phyloP scores from a whole-genome alignment of 2,797 vertebrate species.

The Yasuhikotakia modesta region DNA sequence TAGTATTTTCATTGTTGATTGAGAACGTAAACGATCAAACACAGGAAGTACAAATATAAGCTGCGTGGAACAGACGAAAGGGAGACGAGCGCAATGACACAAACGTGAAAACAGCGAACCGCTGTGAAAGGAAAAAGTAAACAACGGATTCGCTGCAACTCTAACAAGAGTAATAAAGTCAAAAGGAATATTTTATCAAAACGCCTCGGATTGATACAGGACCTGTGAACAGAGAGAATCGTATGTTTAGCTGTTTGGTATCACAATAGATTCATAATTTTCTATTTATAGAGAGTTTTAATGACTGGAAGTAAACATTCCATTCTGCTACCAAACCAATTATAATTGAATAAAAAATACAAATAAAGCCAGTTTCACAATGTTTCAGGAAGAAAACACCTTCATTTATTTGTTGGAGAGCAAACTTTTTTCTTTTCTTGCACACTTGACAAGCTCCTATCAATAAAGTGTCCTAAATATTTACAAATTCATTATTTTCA shows the following conservation, averaged over 20 bases:
- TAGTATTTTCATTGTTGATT: constrained; percentile 69
- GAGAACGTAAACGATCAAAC: constrained; percentile 79
- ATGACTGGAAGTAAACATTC: constrained; percentile 79
- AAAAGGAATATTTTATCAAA: constrained; percentile 76
- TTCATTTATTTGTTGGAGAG: constrained; percentile 72
- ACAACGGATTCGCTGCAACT: constrained; percentile 72
- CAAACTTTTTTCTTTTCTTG: constrained; percentile 60
- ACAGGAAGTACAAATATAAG: constrained; percentile 66
- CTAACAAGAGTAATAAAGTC: constrained; percentile 73
- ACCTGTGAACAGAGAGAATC: constrained; percentile 69
- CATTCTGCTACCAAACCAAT: constrained; percentile 73
- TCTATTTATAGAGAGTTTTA: constrained; percentile 83
- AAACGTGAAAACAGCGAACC: constrained; percentile 71
- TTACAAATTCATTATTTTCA: constrained; percentile 18
- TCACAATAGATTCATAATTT: constrained; percentile 77
- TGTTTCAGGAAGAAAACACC: constrained; percentile 69
- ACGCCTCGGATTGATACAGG: constrained; percentile 71
- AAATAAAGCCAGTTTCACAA: constrained; percentile 62
- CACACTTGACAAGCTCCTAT: constrained; percentile 34
- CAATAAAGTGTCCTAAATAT: constrained; percentile 47
- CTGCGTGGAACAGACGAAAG: constrained; percentile 72
- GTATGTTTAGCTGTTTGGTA: constrained; percentile 72
- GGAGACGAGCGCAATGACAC: constrained; percentile 43
- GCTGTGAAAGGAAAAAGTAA: constrained; percentile 73
- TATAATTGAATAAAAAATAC: constrained; percentile 77